phyloP scores from a whole-genome alignment of 2,797 vertebrate species.

The Enteromius paludinosus region DNA sequence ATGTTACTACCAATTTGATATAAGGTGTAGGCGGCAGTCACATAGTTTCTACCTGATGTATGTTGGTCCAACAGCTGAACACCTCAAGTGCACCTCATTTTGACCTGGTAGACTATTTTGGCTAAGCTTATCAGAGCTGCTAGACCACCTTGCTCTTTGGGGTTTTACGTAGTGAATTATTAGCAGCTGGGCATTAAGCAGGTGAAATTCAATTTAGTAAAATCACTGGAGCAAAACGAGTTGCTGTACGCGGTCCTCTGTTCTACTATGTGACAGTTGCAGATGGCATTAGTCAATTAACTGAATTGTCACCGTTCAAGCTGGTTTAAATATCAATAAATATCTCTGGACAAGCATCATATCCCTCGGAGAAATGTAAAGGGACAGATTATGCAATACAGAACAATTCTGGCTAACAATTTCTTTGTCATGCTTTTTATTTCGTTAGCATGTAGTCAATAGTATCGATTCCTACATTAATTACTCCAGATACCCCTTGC shows the following conservation, averaged over 20 bases:
- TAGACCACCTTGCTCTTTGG: not conserved
- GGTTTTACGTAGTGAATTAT: not conserved
- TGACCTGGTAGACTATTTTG: not conserved
- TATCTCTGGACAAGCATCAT: not conserved
- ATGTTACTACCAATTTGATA: constrained; percentile 9
- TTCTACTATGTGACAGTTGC: not conserved
- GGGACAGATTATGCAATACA: not conserved
- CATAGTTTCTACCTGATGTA: not conserved
- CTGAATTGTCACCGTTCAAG: not conserved
- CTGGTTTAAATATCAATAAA: not conserved
- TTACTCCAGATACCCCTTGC: constrained; percentile 18
- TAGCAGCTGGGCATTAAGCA: not conserved
- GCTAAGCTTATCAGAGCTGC: not conserved
- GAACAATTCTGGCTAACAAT: constrained; percentile 16
- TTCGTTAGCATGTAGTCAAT: constrained; percentile 22
- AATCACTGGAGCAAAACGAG: not conserved
- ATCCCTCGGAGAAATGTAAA: not conserved
- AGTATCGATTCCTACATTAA: constrained; percentile 31
- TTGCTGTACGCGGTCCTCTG: too few species aligned
- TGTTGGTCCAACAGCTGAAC: not conserved
- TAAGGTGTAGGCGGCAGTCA: constrained; percentile 1
- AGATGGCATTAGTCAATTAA: not conserved
- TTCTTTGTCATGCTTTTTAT: constrained; percentile 27
- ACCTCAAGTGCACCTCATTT: not conserved
- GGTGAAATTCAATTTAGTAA: not conserved